Evolutionary conservation across 2,113 vertebrate genomes (phyloP).

Genomic region (Prinia subflava): DNA sequence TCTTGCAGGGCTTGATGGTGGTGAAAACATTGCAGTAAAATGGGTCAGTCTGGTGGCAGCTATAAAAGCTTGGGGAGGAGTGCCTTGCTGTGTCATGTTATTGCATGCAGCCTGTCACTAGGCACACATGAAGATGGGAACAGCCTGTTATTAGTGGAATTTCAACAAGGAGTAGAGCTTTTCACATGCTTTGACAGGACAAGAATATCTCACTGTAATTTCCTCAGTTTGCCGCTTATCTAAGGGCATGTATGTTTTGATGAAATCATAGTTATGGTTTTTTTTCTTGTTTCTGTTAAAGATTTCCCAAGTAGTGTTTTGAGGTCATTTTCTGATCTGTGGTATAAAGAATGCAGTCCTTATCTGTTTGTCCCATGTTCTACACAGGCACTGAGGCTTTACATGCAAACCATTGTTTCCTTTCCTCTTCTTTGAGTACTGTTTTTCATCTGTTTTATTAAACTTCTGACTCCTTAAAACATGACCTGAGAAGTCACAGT

Average conservation of each 20-base stretch:
- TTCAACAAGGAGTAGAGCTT: neutral
- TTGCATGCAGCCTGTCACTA: neutral
- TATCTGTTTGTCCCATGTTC: neutral
- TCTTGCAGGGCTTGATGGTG: neutral
- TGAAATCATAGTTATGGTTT: neutral
- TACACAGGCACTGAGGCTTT: rapidly evolving
- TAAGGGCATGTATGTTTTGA: neutral
- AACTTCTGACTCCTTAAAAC: neutral
- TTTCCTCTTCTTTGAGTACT: neutral
- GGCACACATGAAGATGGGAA: neutral
- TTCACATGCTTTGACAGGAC: neutral
- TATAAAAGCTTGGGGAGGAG: neutral
- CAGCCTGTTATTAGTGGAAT: neutral
- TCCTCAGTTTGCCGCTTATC: neutral
- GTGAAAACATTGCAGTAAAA: neutral
- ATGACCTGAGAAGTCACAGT: neutral
- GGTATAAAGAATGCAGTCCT: neutral
- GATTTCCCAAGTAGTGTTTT: neutral
- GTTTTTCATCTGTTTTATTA: neutral
- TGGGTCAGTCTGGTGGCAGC: neutral
- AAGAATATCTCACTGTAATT: neutral
- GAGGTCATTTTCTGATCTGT: neutral
- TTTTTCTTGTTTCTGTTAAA: neutral
- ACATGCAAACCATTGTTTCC: neutral
- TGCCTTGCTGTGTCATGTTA: neutral